These are phyloP conservation scores for Dolichomitus sp. DNA, from an alignment of 2,888 invertebrate species.

Conservation along the genomic window DNA sequence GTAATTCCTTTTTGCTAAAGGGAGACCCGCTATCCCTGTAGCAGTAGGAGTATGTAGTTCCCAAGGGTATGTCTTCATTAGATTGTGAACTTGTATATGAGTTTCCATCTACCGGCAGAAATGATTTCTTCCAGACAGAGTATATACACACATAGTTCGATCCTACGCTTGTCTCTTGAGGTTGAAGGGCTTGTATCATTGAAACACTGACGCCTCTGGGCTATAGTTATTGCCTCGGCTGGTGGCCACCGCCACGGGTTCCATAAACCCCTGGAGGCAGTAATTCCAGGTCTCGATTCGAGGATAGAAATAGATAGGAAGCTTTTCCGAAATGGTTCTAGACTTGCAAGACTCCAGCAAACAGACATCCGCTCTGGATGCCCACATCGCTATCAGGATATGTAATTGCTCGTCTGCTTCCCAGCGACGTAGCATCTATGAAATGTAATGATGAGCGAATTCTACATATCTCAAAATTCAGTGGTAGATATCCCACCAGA, in stretches of 20 bases:
- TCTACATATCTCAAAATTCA: neutral
- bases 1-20: neutral
- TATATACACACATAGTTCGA: conserved; percentile 22
- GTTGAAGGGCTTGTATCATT: conserved; percentile 49
- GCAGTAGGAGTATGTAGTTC: neutral
- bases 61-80: neutral
- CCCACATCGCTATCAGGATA: conserved; percentile 21
- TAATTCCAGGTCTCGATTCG: conserved; percentile 59
- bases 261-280: conserved; percentile 61
- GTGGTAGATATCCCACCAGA: neutral
- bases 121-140: conserved; percentile 45
- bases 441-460: conserved; percentile 28
- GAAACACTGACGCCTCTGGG: conserved; percentile 50
- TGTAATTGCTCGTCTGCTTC: conserved; percentile 40
- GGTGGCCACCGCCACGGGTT: conserved; percentile 44
- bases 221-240: conserved; percentile 59
- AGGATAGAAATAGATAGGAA: conserved; percentile 20
- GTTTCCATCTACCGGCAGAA: conserved; percentile 13
- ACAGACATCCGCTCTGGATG: conserved; percentile 27
- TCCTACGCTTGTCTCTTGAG: conserved; percentile 29
- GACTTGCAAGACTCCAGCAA: conserved; percentile 19
- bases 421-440: conserved; percentile 28
- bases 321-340: conserved; percentile 29
- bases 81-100: neutral
- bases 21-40: neutral